phyloP scores from a whole-genome alignment of 2,888 invertebrate genomes.

The Metalampra italica region DNA sequence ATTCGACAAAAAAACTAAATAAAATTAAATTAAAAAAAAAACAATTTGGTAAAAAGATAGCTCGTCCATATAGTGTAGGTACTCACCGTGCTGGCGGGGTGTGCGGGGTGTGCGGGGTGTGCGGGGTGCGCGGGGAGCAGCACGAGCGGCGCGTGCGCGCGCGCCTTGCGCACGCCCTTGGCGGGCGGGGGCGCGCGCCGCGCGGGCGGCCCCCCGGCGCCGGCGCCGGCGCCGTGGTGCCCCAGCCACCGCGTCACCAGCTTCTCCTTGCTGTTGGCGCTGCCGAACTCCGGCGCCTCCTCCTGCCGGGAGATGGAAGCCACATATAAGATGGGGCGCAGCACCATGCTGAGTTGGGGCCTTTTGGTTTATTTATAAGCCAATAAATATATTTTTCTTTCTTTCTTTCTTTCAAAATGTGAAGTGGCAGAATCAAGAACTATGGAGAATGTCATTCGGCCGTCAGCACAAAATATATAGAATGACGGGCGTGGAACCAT shows the following conservation, averaged over 20 bases:
- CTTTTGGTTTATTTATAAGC: too few relatives aligned
- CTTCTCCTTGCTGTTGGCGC: conserved; percentile 74
- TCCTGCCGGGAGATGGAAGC: conserved; percentile 21
- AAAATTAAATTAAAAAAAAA: too few relatives aligned
- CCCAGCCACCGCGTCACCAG: conserved; percentile 79
- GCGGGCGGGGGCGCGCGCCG: conserved; percentile 23
- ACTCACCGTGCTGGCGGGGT: conserved; percentile 68
- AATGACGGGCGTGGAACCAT: too few relatives aligned
- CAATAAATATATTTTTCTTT: too few relatives aligned
- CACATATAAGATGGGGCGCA: too few relatives aligned
- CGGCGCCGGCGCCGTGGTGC: conserved; percentile 29
- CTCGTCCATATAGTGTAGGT: neutral
- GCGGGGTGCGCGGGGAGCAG: conserved; percentile 64
- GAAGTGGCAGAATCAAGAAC: too few relatives aligned
- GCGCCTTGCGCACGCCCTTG: conserved; percentile 49
- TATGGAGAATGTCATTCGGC: too few relatives aligned
- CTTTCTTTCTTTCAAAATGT: too few relatives aligned
- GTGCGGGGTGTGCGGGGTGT: conserved; percentile 52
- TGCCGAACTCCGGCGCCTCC: conserved; percentile 56
- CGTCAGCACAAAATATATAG: too few relatives aligned
- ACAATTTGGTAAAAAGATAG: too few relatives aligned
- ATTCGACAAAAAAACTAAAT: too few relatives aligned
- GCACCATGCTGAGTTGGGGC: too few relatives aligned
- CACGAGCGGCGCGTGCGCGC: conserved; percentile 48
- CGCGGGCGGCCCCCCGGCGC: conserved; percentile 30